These are phyloP conservation scores for Watsonalla binaria DNA, from an alignment of 2,888 invertebrate genomes.

Conservation along the genomic window DNA sequence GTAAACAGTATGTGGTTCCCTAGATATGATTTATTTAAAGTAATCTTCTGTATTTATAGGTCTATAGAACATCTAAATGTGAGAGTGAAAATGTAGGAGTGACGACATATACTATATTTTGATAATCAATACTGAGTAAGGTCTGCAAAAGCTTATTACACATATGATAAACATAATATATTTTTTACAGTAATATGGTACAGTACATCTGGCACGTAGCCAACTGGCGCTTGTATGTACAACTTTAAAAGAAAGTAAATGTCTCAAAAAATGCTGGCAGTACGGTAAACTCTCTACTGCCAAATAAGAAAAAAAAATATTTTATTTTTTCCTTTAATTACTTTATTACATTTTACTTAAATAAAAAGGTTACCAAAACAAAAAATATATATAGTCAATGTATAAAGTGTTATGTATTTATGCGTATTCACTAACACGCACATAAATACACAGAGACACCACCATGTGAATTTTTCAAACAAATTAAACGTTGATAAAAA, in stretches of 20 bases:
- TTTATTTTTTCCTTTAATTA: too few relatives aligned
- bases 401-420: too few relatives aligned
- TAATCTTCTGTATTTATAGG: neutral
- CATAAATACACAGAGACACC: too few relatives aligned
- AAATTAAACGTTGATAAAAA: too few relatives aligned
- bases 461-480: too few relatives aligned
- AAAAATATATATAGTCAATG: too few relatives aligned
- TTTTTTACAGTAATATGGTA: conserved; percentile 25
- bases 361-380: too few relatives aligned
- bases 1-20: neutral
- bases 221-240: conserved; percentile 22
- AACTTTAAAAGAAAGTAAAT: conserved; percentile 24
- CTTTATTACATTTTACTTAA: too few relatives aligned
- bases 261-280: neutral
- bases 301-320: neutral
- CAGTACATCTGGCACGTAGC: conserved; percentile 22
- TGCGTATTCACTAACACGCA: too few relatives aligned
- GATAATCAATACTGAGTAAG: neutral
- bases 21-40: neutral
- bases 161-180: neutral
- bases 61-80: neutral
- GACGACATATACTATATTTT: neutral
- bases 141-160: neutral
- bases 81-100: neutral
- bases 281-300: neutral